A percentile compares a stretch with the other conserved stretches of the same genome.
Evolutionary conservation across 1,140 invertebrate species (phyloP).

Genomic region (Rhyacophila brunnea): DNA sequence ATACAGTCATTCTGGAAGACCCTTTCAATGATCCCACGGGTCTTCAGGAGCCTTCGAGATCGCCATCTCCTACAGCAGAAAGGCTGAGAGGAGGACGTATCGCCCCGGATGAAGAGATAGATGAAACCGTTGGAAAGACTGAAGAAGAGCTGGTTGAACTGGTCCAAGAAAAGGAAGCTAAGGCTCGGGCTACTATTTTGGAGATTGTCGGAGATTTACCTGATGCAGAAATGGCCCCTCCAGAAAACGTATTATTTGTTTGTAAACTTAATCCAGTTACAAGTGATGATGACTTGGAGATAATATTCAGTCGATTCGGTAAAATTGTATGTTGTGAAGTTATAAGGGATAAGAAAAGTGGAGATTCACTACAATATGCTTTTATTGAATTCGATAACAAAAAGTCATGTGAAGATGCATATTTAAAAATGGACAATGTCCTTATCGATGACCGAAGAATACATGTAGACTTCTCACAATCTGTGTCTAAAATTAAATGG

Average conservation of each 20-base stretch:
- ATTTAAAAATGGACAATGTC: constrained; percentile 99
- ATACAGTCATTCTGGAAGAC: constrained; percentile 96
- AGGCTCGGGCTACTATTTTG: constrained; percentile 93
- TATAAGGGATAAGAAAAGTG: constrained; percentile 89
- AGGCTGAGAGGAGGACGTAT: constrained; percentile 81
- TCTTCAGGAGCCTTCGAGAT: constrained; percentile 75
- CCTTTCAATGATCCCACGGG: constrained; percentile 88
- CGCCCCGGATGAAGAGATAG: constrained; percentile 91
- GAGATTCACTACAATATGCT: constrained; percentile 97
- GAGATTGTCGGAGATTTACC: constrained; percentile 99
- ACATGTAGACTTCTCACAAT: constrained; percentile 99
- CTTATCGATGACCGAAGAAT: constrained; percentile 97
- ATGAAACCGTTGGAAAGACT: constrained; percentile 85
- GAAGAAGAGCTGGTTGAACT: constrained; percentile 85
- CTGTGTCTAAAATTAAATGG: constrained; percentile 91
- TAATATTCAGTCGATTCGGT: constrained; percentile 97
- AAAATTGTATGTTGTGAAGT: constrained; percentile 95
- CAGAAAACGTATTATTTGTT: constrained; percentile 98
- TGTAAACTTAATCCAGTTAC: constrained; percentile 99
- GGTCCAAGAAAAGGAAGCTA: constrained; percentile 88
- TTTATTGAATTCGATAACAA: constrained; percentile 98
- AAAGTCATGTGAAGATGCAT: constrained; percentile 96
- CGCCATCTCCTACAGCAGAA: constrained; percentile 85
- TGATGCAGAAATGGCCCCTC: constrained; percentile 94
- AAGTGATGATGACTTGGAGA: constrained; percentile 94